These are phyloP conservation scores for Miltochrista miniata DNA, from an alignment of 2,888 invertebrate genomes.

Conservation along the genomic window DNA sequence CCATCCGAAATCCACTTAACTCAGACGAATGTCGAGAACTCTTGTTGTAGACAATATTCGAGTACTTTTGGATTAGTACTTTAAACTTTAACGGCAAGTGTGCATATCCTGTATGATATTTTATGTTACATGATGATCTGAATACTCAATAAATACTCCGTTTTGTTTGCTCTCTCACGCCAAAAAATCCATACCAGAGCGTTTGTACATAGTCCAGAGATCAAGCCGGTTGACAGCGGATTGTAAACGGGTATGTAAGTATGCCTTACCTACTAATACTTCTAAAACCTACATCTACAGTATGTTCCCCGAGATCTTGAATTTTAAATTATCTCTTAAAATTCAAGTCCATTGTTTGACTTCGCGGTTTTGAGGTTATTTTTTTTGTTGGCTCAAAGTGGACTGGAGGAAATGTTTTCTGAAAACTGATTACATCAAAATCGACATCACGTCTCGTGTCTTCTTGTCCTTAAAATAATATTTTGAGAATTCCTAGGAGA, in stretches of 20 bases:
- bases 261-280: too few species aligned
- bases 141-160: too few species aligned
- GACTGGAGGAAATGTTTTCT: slow-evolving; percentile 3
- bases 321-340: slow-evolving; percentile 22
- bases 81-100: slow-evolving; percentile 31
- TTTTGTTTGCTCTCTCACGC: too few species aligned
- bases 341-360: slow-evolving; percentile 12
- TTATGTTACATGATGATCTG: too few species aligned
- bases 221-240: too few species aligned
- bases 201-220: too few species aligned
- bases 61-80: slow-evolving; percentile 37
- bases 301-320: too few species aligned
- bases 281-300: too few species aligned
- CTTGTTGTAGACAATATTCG: slow-evolving; percentile 6
- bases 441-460: slow-evolving; percentile 3
- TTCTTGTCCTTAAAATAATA: slow-evolving; percentile 2
- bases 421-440: slow-evolving; percentile 16
- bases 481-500: not conserved
- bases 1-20: slow-evolving; percentile 50
- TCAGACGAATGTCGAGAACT: slow-evolving; percentile 39
- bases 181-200: too few species aligned
- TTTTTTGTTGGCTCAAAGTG: slow-evolving; percentile 10
- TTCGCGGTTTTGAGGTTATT: slow-evolving; percentile 27
- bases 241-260: too few species aligned
- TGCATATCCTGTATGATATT: slow-evolving; percentile 54